These are phyloP conservation scores for Dolichallabes microphthalmus DNA, from an alignment of 2,113 vertebrate species.

Conservation along the genomic window DNA sequence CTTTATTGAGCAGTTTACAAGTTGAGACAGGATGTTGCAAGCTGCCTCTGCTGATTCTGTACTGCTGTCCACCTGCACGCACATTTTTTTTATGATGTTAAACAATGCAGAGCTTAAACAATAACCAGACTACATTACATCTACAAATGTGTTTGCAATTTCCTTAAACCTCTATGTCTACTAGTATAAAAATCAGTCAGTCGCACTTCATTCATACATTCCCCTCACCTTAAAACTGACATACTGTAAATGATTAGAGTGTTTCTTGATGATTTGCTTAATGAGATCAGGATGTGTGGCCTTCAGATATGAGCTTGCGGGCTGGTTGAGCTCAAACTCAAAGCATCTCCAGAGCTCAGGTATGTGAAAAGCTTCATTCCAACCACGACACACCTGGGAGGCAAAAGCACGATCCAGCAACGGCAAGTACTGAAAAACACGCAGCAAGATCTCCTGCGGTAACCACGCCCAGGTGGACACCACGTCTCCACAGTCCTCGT, in stretches of 20 bases:
- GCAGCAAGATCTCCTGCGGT: conserved; percentile 89
- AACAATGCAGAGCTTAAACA: neutral
- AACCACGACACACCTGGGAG: conserved; percentile 88
- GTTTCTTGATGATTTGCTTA: conserved; percentile 95
- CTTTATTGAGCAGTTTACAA: conserved; percentile 86
- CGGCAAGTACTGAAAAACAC: conserved; percentile 90
- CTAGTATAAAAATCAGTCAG: neutral
- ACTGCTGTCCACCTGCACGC: conserved; percentile 91
- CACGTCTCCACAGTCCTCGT: conserved; percentile 45
- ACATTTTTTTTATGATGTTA: conserved; percentile 23
- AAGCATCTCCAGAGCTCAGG: conserved; percentile 97
- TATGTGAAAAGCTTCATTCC: conserved; percentile 98
- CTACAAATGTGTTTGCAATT: neutral
- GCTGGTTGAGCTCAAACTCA: conserved; percentile 95
- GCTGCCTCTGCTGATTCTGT: conserved; percentile 92
- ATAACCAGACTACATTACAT: neutral
- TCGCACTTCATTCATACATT: neutral
- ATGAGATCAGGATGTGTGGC: conserved; percentile 95
- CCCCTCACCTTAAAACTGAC: conserved; percentile 93
- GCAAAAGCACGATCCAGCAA: conserved; percentile 91
- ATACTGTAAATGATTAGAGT: conserved; percentile 95
- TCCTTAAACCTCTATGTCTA: neutral
- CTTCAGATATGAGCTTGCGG: conserved; percentile 90
- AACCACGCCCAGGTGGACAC: conserved; percentile 80
- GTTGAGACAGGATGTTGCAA: conserved; percentile 85